phyloP scores from a whole-genome alignment of 2,797 vertebrate species.

The Lagorchestes hirsutus region DNA sequence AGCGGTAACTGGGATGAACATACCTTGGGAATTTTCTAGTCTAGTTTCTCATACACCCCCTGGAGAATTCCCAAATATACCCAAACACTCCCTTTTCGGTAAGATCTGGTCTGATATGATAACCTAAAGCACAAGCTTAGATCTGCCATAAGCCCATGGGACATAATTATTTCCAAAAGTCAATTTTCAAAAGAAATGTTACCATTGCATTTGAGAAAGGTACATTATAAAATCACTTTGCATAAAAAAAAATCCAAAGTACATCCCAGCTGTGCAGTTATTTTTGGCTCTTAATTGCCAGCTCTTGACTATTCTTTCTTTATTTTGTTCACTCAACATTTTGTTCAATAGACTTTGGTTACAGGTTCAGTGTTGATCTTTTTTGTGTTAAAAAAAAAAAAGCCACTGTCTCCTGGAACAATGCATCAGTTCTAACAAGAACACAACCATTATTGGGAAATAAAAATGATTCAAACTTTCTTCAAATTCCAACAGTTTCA shows the following conservation, averaged over 20 bases:
- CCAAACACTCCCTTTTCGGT: neutral
- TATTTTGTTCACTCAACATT: neutral
- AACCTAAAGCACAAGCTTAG: neutral
- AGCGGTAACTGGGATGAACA: neutral
- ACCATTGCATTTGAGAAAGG: neutral
- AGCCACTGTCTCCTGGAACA: constrained; percentile 14
- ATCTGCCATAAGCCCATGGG: neutral
- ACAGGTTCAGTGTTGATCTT: constrained; percentile 35
- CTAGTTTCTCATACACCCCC: neutral
- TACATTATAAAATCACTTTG: neutral
- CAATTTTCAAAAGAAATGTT: neutral
- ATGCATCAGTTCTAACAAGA: neutral
- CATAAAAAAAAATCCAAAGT: neutral
- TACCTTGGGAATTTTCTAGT: neutral
- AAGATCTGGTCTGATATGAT: neutral
- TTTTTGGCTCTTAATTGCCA: neutral
- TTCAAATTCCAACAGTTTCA: neutral
- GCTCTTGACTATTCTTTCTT: neutral
- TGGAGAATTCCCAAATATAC: neutral
- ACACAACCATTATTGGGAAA: neutral
- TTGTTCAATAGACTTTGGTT: neutral
- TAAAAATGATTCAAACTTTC: neutral
- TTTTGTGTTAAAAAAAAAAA: neutral
- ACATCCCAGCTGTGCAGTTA: constrained; percentile 7
- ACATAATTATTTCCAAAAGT: neutral